phyloP scores from a whole-genome alignment of 1,140 invertebrate species.

The Zaprionus davidi region DNA sequence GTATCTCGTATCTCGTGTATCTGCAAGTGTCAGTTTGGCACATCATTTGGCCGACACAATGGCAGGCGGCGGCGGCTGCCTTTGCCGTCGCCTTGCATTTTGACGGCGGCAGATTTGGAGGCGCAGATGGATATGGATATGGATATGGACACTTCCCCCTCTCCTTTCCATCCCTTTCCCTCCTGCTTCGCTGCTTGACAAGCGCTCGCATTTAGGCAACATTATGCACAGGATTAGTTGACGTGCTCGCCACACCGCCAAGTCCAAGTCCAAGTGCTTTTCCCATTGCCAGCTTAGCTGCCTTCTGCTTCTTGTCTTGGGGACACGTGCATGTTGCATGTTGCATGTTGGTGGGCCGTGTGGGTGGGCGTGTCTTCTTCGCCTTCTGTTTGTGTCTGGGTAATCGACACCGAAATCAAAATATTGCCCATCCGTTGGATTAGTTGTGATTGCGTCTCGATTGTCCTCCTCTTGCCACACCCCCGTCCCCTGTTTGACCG shows the following conservation, averaged over 20 bases:
- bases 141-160: slow-evolving; percentile 40
- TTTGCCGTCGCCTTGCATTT: slow-evolving; percentile 62
- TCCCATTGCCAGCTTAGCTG: background rate
- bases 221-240: slow-evolving; percentile 76
- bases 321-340: slow-evolving; percentile 56
- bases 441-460: slow-evolving; percentile 46
- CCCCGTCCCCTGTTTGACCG: background rate
- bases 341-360: background rate
- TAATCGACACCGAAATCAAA: slow-evolving; percentile 75
- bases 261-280: slow-evolving; percentile 3
- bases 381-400: slow-evolving; percentile 57
- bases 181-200: slow-evolving; percentile 46
- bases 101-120: slow-evolving; percentile 77
- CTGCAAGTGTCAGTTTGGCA: slow-evolving; percentile 77
- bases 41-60: slow-evolving; percentile 75
- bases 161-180: background rate
- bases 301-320: slow-evolving; percentile 14
- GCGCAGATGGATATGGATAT: slow-evolving; percentile 44
- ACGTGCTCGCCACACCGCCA: slow-evolving; percentile 12
- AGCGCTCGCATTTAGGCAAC: slow-evolving; percentile 76
- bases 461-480: slow-evolving; percentile 25
- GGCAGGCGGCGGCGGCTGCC: slow-evolving; percentile 61
- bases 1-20: slow-evolving; percentile 66
- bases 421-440: slow-evolving; percentile 64
- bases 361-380: slow-evolving; percentile 40